Evolutionary conservation across 2,888 invertebrate genomes (phyloP), one percentile per base, ranked within the genome.

Genomic region (Pediacus dermestoides): DNA sequence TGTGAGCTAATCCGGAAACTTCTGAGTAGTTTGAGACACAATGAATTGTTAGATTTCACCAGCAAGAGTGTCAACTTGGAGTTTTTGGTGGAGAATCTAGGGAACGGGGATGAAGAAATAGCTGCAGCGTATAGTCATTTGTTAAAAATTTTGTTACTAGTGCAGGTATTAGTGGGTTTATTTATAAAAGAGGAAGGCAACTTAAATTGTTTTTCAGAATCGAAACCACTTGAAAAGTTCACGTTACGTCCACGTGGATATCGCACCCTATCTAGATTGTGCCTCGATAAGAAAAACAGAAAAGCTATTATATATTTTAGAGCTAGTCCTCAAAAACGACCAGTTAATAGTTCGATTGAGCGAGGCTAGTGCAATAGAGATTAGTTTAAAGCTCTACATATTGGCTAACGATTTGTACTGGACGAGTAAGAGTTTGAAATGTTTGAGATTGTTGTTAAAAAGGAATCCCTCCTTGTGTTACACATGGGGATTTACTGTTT

Each of bases 1-100:
- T 50, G 52, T 25, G 25, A 39, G 22, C 50, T 44, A 12, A 42
- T 37, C 35, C 45, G 21, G 28, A 39, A 36, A 11, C 34, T 41
- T 13, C 2, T 48, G 7, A 37, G 34, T 3, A 27, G 27, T n/a
- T 15, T 41, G 7, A 44, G 46, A 25, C 28, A 11, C 0, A 26
- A 41, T 7, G 31, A 42, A 4, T 31, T 51, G 4, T 9, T 9
- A 3, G 10, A 39, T 8, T 49, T 49, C 36, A 45, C 42, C 15
- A 36, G 21, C 4, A 31, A 49, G 27, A 28, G 33, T 6, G 26
- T 34, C 8, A 51, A 39, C 14, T 22, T 49, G 4, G 9, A 37
- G 11, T 45, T 44, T 34, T n/a, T 49, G 18, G 13, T 46, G 11
- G 38, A 31, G 9, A 39, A 44, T 30, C 16, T 43, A 8, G 40